Conservation (phyloP, 2,113 vertebrate species). For the Nestor notabilis region DNA sequence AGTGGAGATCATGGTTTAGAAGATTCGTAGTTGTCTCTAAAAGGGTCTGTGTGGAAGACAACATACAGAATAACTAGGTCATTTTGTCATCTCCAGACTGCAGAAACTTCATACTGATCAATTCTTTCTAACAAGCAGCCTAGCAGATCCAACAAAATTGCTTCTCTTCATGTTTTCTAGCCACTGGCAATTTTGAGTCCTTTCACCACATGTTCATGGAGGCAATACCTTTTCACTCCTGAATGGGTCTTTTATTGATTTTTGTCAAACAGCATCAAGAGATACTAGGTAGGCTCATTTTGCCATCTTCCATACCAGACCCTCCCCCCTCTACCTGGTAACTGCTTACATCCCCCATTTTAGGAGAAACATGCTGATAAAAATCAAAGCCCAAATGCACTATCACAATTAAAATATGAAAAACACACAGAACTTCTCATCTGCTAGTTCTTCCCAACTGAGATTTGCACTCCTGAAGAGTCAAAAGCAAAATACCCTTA, state of each 20-base stretch:
- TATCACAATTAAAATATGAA: neutral
- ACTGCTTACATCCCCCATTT: neutral
- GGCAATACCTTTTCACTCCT: neutral
- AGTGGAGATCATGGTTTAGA: slow-evolving; percentile 95
- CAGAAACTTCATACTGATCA: neutral
- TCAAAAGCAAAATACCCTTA: neutral
- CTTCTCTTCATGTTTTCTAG: neutral
- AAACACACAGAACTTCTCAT: neutral
- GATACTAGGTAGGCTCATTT: neutral
- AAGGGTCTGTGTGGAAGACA: slow-evolving; percentile 81
- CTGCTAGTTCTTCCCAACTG: neutral
- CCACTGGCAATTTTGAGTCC: neutral
- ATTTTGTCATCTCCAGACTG: neutral
- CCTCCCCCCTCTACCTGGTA: neutral
- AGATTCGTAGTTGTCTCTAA: slow-evolving; percentile 94
- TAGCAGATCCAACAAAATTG: slow-evolving; percentile 9
- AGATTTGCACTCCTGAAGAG: neutral
- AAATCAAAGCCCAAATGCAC: neutral
- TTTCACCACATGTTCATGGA: neutral
- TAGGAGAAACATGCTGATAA: neutral
- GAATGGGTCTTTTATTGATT: neutral
- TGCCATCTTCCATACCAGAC: neutral
- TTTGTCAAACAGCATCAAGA: neutral
- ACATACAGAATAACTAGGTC: neutral
- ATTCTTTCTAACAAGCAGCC: neutral